phyloP scores from a whole-genome alignment of 2,888 invertebrate species.

The Cosmia trapezina region DNA sequence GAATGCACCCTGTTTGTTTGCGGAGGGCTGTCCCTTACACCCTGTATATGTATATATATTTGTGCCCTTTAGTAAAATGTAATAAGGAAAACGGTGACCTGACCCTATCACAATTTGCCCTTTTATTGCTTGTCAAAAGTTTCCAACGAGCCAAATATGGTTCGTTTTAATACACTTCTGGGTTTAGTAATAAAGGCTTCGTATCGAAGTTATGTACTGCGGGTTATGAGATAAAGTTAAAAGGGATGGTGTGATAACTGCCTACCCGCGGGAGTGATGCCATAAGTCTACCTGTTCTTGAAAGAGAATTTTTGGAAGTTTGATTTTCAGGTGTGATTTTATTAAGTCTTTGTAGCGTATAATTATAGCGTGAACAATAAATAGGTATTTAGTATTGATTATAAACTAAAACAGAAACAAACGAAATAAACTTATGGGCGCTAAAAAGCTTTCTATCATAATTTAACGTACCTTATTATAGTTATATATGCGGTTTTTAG shows the following conservation, averaged over 20 bases:
- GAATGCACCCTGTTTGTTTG: too few relatives aligned
- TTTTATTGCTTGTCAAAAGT: constrained; percentile 49
- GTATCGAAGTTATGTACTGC: constrained; percentile 40
- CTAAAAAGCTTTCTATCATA: too few relatives aligned
- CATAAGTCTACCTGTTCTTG: constrained; percentile 10
- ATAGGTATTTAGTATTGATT: too few relatives aligned
- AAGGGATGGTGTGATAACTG: constrained; percentile 56
- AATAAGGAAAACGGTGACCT: constrained; percentile 7
- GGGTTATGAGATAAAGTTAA: constrained; percentile 48
- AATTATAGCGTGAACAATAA: too few relatives aligned
- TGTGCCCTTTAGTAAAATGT: too few relatives aligned
- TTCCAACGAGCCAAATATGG: constrained; percentile 50
- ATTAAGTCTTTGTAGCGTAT: not conserved
- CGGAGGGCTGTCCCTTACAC: too few relatives aligned
- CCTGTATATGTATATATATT: too few relatives aligned
- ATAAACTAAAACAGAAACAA: too few relatives aligned
- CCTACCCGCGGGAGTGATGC: constrained; percentile 18
- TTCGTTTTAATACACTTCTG: constrained; percentile 45
- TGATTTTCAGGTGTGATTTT: not conserved
- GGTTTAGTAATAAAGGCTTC: constrained; percentile 45
- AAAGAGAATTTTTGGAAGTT: not conserved
- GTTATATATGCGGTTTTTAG: too few relatives aligned
- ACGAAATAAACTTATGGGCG: too few relatives aligned
- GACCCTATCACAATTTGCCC: constrained; percentile 26
- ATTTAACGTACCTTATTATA: too few relatives aligned